phyloP scores from a whole-genome alignment of 1,140 invertebrate species.

The Dendroctonus ponderosae region DNA sequence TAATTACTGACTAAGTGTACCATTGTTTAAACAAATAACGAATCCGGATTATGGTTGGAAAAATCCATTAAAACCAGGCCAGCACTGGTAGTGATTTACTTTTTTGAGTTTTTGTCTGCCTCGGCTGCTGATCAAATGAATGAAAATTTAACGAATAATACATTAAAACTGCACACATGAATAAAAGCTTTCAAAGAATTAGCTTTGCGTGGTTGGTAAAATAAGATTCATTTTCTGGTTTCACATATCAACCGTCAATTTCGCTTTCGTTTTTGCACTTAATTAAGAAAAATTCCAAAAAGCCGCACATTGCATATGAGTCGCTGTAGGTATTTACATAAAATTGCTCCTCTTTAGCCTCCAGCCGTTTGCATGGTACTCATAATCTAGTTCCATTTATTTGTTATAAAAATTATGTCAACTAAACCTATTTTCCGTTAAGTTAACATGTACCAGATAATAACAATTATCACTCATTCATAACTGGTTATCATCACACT shows the following conservation, averaged over 20 bases:
- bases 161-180: no score
- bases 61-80: no score
- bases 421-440: constrained; percentile 41
- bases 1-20: no score
- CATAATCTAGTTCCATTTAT: constrained; percentile 33
- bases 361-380: not conserved
- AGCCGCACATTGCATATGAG: not conserved
- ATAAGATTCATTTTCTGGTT: no score
- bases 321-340: constrained; percentile 4
- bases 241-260: not conserved
- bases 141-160: no score
- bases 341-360: constrained; percentile 3
- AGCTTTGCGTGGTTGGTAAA: no score
- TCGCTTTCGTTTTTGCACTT: not conserved
- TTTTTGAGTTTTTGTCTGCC: no score
- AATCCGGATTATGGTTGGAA: no score
- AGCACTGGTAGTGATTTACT: no score
- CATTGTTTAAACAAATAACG: no score
- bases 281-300: constrained; percentile 12
- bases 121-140: no score
- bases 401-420: constrained; percentile 45
- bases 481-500: constrained; percentile 22
- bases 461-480: constrained; percentile 40
- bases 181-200: no score
- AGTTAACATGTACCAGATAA: constrained; percentile 42